A percentile compares a stretch with the other conserved stretches of the same genome.
Conservation (phyloP, 1,140 invertebrate genomes). For the Cotesia glomerata region DNA sequence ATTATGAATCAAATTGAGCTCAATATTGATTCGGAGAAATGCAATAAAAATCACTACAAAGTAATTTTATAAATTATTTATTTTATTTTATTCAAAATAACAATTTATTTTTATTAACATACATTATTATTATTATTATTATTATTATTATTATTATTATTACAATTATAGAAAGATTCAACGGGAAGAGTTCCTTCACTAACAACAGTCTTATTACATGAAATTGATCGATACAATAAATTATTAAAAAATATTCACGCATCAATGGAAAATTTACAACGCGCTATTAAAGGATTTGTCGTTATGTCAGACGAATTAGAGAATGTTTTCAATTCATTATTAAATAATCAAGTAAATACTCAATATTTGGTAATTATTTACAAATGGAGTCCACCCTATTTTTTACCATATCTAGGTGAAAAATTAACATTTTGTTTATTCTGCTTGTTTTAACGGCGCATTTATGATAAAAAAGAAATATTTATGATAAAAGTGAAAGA, state of each 20-base stretch:
- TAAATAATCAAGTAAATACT: conserved; percentile 72
- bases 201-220: conserved; percentile 84
- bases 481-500: no score
- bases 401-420: no score
- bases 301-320: conserved; percentile 89
- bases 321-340: conserved; percentile 76
- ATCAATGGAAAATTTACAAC: conserved; percentile 77
- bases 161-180: conserved; percentile 64
- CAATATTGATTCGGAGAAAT: conserved; percentile 68
- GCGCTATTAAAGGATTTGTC: conserved; percentile 85
- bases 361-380: not conserved
- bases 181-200: conserved; percentile 77
- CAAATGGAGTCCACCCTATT: no score
- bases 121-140: conserved; percentile 25
- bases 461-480: no score
- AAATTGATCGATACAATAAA: conserved; percentile 85
- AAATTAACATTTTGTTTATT: no score
- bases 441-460: no score
- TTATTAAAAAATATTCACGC: conserved; percentile 73
- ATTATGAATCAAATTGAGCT: conserved; percentile 67
- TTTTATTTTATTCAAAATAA: not conserved
- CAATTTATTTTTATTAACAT: no score
- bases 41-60: conserved; percentile 62
- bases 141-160: conserved; percentile 22
- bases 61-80: conserved; percentile 48